Evolutionary conservation across 2,113 vertebrate species (phyloP), one percentile per base, ranked within the genome.

Genomic region (Varanus salvator): DNA sequence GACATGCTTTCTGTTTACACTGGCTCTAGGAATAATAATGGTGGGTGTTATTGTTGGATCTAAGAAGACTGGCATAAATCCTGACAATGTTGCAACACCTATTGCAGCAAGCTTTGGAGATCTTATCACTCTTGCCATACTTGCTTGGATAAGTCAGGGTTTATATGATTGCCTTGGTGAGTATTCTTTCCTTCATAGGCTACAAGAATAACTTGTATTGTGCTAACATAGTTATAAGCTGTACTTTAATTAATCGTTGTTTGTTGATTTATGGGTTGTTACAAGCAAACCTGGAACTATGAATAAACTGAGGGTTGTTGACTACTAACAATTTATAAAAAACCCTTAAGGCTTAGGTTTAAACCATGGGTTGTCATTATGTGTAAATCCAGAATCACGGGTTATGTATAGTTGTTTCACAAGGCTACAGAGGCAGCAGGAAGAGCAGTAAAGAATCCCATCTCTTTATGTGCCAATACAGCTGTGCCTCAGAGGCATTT

Each of bases 101-200:
- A 99, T 99, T 84, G 99, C 99, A 34, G 99, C 99, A 94, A 99
- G 99, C 92, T 99, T 99, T 92, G 99, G 99, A 44, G 99, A 99
- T 95, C 98, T 99, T 92, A 99, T 99, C 93, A 99, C 98, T 19
- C 97, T 99, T 93, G 98, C 98, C 44, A 99, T 99, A 96, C 97
- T 99, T 92, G 99, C 99, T 8, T 98, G 98, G 98, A 99, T 99
- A 95, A 99, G 98, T 95, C 98, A 99, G 95, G 98, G 98, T 92
- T 98, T 99, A 90, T 99, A 99, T 94, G 95, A 97, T 96, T 99
- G 98, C 96, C 97, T 99, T 93, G 98, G 99, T 99, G 94, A 98
- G 98, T 96, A 92, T 66, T 71, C n/a, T 52, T 60, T 57, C 52
- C 71, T 6, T 1, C 21, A 34, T 44, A 44, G 38, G 38, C 1